phyloP scores from a whole-genome alignment of 2,888 invertebrate genomes.

The Magallana nippona region DNA sequence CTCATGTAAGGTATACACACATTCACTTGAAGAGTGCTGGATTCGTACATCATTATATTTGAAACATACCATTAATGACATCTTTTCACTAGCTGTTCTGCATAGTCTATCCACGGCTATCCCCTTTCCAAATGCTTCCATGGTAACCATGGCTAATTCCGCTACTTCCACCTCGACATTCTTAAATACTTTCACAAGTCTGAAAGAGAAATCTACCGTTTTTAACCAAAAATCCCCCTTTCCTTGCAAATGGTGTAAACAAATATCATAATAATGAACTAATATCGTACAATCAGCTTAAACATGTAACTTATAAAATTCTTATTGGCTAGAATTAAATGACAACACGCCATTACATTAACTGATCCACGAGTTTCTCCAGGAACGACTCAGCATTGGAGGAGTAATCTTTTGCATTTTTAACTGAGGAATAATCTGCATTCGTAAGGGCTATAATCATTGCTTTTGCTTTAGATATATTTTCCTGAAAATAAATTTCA shows the following conservation, averaged over 20 bases:
- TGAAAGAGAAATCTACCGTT: not conserved
- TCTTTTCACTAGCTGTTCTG: not conserved
- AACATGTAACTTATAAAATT: too few relatives aligned
- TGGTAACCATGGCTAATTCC: not conserved
- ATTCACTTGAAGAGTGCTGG: too few relatives aligned
- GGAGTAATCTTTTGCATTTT: not conserved
- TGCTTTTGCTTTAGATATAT: slow-evolving; percentile 24
- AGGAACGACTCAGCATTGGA: slow-evolving; percentile 17
- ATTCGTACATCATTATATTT: not conserved
- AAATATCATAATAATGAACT: too few relatives aligned
- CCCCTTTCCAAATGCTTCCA: slow-evolving; percentile 35
- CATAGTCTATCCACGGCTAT: slow-evolving; percentile 5
- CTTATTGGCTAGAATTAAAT: too few relatives aligned
- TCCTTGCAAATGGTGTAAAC: too few relatives aligned
- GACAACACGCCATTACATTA: not conserved
- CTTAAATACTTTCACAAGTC: slow-evolving; percentile 28
- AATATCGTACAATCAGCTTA: too few relatives aligned
- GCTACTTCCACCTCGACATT: slow-evolving; percentile 10
- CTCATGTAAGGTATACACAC: too few relatives aligned
- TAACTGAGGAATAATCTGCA: slow-evolving; percentile 34
- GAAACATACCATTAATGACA: not conserved
- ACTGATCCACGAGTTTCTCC: slow-evolving; percentile 34
- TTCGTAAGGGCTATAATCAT: slow-evolving; percentile 36
- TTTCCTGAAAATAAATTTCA: slow-evolving; percentile 7
- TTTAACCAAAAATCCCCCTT: too few relatives aligned